These are phyloP conservation scores for Camponotus floridanus DNA, from an alignment of 1,140 invertebrate genomes.

Conservation along the genomic window DNA sequence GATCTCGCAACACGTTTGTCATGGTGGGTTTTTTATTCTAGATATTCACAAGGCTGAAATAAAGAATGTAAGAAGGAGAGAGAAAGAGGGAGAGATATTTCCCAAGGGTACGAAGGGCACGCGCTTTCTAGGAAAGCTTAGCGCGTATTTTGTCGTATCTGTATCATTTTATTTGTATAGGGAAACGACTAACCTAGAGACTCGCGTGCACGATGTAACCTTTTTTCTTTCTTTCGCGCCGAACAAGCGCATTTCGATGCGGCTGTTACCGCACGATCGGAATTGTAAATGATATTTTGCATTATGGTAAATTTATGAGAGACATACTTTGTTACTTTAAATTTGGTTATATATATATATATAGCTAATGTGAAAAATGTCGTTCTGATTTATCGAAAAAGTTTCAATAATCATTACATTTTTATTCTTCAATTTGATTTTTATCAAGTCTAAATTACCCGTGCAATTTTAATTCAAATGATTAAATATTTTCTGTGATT, in stretches of 20 bases:
- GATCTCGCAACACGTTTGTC: conserved; percentile 4
- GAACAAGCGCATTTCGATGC: background rate
- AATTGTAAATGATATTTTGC: background rate
- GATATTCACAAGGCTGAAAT: background rate
- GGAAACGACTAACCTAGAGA: conserved; percentile 61
- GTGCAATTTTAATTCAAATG: background rate
- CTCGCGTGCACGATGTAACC: background rate
- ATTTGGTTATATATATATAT: background rate
- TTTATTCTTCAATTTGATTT: background rate
- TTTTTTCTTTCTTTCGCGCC: conserved; percentile 31
- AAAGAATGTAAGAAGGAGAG: background rate
- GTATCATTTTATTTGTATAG: background rate
- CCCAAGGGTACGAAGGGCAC: background rate
- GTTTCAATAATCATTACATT: conserved; percentile 9
- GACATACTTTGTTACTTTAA: background rate
- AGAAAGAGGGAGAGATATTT: background rate
- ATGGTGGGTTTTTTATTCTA: conserved; percentile 64
- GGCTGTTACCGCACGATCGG: background rate
- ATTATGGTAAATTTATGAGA: background rate
- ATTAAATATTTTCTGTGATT: background rate
- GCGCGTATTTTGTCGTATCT: background rate
- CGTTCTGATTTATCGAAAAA: background rate
- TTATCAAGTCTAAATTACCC: background rate
- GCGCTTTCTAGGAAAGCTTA: conserved; percentile 10
- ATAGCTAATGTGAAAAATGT: background rate